Evolutionary conservation across 1,140 invertebrate genomes (phyloP), one percentile per base, ranked within the genome.

Genomic region (Rhopalosiphum maidis): DNA sequence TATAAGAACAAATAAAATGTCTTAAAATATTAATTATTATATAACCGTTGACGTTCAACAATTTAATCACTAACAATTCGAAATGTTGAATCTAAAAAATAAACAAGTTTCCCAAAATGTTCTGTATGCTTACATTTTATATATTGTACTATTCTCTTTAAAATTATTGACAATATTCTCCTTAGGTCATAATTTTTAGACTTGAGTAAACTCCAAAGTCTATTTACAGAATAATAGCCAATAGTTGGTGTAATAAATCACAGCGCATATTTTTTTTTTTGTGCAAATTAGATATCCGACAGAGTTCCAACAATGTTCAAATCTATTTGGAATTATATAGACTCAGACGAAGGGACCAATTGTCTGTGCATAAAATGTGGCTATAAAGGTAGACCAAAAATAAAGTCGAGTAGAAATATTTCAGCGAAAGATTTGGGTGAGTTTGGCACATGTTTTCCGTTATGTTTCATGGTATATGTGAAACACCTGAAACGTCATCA

Each of bases 391-490:
- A 23, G 15, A 7, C 89, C 54, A 41, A 90, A 68, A 68, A 25
- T 90, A 23, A 90, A 90, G 54, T 90, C 89, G 1, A 90, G 89
- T 22, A 68, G 37, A 68, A 25, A n/a, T 21, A 25, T 43, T 18
- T 90, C 89, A 41, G 89, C 37, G 6, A 43, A 90, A 15, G 23
- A n/a, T 18, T 68, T 90, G 89, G 89, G 89, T 25, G 25, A 41
- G 25, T 46, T 60, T 41, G 89, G 89, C 37, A 90, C 89, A 55
- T 90, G 89, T n/a, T 90, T 90, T 18, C 89, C 89, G 23, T 6
- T 48, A 8, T 90, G 89, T 48, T 48, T 48, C 4, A 43, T 90
- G 23, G 37, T 48, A 11, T 90, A 68, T 7, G 15, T 43, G 1
- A 30, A 22, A 21, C 60, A 68, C 9, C 1, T 90, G 37, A 43